Percentiles rank a stretch among this genome's conserved stretches.
Evolutionary conservation across 2,888 invertebrate genomes (phyloP).

Genomic region (Corbicula japonica): DNA sequence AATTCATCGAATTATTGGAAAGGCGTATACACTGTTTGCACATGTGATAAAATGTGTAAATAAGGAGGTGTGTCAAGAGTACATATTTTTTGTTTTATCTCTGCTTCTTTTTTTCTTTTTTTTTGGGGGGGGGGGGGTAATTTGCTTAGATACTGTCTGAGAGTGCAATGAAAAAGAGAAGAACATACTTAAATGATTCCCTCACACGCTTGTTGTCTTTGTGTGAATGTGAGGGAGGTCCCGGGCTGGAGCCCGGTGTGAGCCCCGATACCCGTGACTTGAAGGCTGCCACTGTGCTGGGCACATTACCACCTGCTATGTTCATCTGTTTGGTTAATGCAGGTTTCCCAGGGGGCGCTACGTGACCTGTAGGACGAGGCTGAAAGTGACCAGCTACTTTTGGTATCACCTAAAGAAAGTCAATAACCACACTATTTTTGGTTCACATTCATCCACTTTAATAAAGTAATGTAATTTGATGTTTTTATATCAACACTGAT

Average conservation of each 20-base stretch:
- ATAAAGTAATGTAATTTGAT: too few species aligned
- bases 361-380: conserved; percentile 37
- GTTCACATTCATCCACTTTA: too few species aligned
- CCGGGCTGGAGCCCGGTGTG: conserved; percentile 54
- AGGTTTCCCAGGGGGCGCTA: conserved; percentile 40
- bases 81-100: too few species aligned
- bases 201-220: conserved; percentile 78
- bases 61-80: too few species aligned
- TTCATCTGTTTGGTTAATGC: conserved; percentile 58
- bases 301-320: conserved; percentile 61
- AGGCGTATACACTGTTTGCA: too few species aligned
- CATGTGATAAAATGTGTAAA: too few species aligned
- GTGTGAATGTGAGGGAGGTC: conserved; percentile 60
- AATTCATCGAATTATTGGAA: too few species aligned
- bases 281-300: conserved; percentile 83
- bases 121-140: too few species aligned
- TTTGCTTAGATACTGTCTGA: too few species aligned
- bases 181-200: conserved; percentile 79
- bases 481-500: too few species aligned
- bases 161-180: too few species aligned
- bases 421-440: not conserved
- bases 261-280: conserved; percentile 60
- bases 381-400: conserved; percentile 50
- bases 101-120: too few species aligned
- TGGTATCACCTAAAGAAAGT: conserved; percentile 44